These are phyloP conservation scores for Blennius ocellaris DNA, from an alignment of 2,113 vertebrate species.

Conservation along the genomic window DNA sequence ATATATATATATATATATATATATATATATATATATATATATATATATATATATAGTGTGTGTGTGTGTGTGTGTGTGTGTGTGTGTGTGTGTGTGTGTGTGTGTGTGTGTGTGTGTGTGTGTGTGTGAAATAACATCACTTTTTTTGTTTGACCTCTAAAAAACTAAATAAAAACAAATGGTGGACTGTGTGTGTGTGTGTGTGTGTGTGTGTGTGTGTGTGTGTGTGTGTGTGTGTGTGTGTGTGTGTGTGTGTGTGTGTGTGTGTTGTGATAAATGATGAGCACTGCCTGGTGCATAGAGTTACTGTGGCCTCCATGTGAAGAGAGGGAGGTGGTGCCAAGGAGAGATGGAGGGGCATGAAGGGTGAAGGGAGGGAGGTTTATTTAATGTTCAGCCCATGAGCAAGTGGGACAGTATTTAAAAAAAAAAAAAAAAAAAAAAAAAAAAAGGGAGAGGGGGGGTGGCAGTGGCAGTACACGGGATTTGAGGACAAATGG, in stretches of 20 bases:
- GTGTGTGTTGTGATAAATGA: conserved; percentile 45
- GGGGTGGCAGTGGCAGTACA: background rate
- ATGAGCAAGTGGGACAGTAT: conserved; percentile 76
- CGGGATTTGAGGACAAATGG: conserved; percentile 29
- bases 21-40: too few species aligned
- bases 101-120: too few species aligned
- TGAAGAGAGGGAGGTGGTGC: conserved; percentile 58
- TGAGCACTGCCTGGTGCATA: conserved; percentile 30
- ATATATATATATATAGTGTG: too few species aligned
- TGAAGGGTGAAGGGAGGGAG: conserved; percentile 68
- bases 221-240: too few species aligned
- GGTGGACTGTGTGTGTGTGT: background rate
- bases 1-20: too few species aligned
- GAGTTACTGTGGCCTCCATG: conserved; percentile 49
- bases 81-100: too few species aligned
- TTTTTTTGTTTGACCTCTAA: background rate
- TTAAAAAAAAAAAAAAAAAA: conserved; percentile 47
- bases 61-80: too few species aligned
- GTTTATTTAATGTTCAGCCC: conserved; percentile 81
- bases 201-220: too few species aligned
- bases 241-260: too few species aligned
- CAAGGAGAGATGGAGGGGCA: conserved; percentile 55
- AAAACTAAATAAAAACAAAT: background rate
- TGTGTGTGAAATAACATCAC: background rate
- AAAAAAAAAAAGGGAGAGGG: too few species aligned